Base-by-base conservation (phyloP, 2,113 vertebrate species). In the Pachycephala philippinensis region DNA sequence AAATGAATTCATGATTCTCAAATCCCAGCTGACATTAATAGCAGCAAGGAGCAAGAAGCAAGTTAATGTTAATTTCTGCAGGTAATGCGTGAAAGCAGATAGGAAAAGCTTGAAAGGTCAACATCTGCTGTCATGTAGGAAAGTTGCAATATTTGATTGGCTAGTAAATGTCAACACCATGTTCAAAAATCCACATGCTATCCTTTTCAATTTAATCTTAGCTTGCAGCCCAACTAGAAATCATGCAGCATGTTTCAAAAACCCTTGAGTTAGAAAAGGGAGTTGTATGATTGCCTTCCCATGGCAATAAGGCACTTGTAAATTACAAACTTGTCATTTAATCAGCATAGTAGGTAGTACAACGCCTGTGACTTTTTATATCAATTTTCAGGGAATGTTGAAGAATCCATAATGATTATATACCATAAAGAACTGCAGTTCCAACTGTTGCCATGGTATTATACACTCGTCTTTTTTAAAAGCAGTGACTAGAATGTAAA, bases 51-150 rank as follows among this genome's bases (percentile, higher is more conserved):
- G 96, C 95, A 97, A 97, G 96, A 97, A 98, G 94, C 13, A 15
- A 97, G 97, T 97, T 98, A 95, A 98, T 98, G 98, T 98, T 98
- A 98, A 98, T 98, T 98, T 98, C 97, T 98, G 96, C 97, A 98
- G 98, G 98, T 98, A 98, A 98, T 96, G 95, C 60, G 12, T 95
- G 97, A 97, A 97, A 96, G 97, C 90, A 98, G 98, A 98, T 96
- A 98, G 97, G 90, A 95, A 97, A 96, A 98, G 96, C 96, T 96
- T 92, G 97, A 98, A 98, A 98, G 98, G 98, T 98, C 98, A 98
- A 96, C 98, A 98, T 98, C 98, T 98, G 98, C 97, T 97, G 96
- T 98, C 97, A 98, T 97, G 97, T 92, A 97, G 88, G 94, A 97
- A 97, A 96, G 96, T 45, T 97, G 92, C 97, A 97, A 96, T 97